Evolutionary conservation across 2,888 invertebrate species (phyloP), one percentile per base, ranked within the genome.

Genomic region (Diloba caeruleocephala): DNA sequence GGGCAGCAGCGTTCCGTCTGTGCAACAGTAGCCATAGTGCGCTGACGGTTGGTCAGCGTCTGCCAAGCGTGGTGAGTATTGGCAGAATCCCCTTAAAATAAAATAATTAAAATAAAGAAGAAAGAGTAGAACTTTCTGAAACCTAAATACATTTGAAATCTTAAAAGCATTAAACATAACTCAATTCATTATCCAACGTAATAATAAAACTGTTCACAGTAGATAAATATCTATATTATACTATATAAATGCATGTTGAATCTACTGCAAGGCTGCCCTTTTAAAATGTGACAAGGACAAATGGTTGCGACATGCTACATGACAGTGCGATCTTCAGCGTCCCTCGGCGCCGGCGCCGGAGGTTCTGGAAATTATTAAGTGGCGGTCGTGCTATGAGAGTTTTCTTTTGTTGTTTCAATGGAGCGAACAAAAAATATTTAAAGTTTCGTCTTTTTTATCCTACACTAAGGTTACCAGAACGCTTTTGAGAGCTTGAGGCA

Each of bases 251-350:
- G 51, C 39, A 57, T 28, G 36, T 28, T 32, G 10, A 34, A 38
- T 31, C 7, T 37, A n/a, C 14, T 49, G 56, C 63, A 55, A 56
- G 52, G 56, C 51, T 48, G 64, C 41, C 71, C 71, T 72, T 74
- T 72, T 71, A 71, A 71, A 71, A 53, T 38, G 50, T 53, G 72
- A 74, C 72, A 21, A 19, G 60, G 68, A 72, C 74, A 74, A 74
- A 74, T 71, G 65, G 55, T 36, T 7, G 59, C 42, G 52, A 55
- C 65, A 45, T 28, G 33, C 23, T 38, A 65, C 68, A 74, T 68
- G 74, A 74, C 74, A 74, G 61, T 56, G 42, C 70, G 61, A 56
- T 72, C 67, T 67, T 53, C 46, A 32, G 12, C 26, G 43, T 59
- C 70, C 43, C 68, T 21, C 48, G 39, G 25, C 34, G 46, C 25